Evolutionary conservation across 2,113 vertebrate genomes (phyloP).

Genomic region (Chrysemys picta): DNA sequence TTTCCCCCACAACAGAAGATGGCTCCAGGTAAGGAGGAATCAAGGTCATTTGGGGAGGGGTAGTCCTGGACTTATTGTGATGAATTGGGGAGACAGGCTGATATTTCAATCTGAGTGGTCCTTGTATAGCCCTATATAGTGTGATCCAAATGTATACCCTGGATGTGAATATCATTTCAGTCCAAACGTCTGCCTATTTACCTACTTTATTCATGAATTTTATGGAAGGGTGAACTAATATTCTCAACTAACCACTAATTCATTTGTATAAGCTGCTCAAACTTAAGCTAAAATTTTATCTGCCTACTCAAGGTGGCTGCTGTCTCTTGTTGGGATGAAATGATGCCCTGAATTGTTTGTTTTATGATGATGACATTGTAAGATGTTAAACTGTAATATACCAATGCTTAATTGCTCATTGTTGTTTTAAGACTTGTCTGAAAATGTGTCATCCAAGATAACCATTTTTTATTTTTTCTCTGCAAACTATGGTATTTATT

Average conservation of each 20-base stretch:
- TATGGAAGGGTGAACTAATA: background rate
- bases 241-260: background rate
- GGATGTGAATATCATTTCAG: background rate
- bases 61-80: background rate
- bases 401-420: background rate
- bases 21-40: too few species aligned
- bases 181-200: background rate
- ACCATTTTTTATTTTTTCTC: background rate
- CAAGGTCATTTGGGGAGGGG: rapidly evolving
- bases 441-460: slow-evolving; percentile 6
- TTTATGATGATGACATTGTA: background rate
- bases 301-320: background rate
- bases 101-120: background rate
- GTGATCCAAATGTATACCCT: background rate
- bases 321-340: background rate
- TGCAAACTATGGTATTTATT: background rate
- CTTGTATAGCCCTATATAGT: background rate
- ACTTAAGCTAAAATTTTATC: background rate
- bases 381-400: background rate
- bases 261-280: background rate
- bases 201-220: background rate
- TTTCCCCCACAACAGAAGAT: background rate
- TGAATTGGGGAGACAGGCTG: background rate
- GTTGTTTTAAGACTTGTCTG: background rate
- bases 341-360: background rate